These are phyloP conservation scores for Chrysaora quinquecirrha DNA, from an alignment of 30 jellyfish, hydroid and myxozoan species.

Conservation along the genomic window DNA sequence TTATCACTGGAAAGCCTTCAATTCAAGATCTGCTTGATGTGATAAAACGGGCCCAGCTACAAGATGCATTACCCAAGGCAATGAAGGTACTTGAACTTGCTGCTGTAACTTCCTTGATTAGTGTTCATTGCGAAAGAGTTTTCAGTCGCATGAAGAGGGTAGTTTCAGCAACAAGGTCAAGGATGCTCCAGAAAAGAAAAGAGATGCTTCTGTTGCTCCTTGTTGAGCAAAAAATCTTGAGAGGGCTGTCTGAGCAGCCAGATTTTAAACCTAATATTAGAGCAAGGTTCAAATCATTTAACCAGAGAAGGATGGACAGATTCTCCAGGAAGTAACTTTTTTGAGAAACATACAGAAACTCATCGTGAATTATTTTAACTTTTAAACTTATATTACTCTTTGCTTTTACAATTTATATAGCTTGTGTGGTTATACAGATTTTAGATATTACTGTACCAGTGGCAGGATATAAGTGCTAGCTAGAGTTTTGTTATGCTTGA, in stretches of 20 bases:
- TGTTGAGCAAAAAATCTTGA: background rate
- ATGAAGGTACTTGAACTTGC: too few relatives aligned
- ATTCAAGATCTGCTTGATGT: constrained; percentile 4
- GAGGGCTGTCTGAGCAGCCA: constrained; percentile 2
- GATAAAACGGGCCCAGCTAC: background rate
- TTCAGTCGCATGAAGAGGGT: constrained; percentile 1
- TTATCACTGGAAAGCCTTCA: background rate
- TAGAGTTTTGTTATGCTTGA: too few relatives aligned
- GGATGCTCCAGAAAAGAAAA: constrained; percentile 1
- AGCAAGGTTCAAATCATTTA: background rate
- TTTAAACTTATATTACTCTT: too few relatives aligned
- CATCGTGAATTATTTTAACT: too few relatives aligned
- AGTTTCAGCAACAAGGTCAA: constrained; percentile 3
- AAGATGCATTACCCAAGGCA: background rate
- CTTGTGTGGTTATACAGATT: too few relatives aligned
- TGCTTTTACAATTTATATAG: too few relatives aligned
- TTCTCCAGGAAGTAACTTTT: background rate
- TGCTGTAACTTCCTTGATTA: too few relatives aligned
- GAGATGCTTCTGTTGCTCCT: constrained; percentile 2
- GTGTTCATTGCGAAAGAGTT: constrained; percentile 7
- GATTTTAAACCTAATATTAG: background rate
- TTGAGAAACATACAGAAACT: too few relatives aligned
- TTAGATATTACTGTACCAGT: too few relatives aligned
- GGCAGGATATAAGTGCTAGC: too few relatives aligned
- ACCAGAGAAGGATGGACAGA: background rate